Evolutionary conservation across 2,797 vertebrate species (phyloP), one percentile per base, ranked within the genome.

Genomic region (Discoglossus pictus): DNA sequence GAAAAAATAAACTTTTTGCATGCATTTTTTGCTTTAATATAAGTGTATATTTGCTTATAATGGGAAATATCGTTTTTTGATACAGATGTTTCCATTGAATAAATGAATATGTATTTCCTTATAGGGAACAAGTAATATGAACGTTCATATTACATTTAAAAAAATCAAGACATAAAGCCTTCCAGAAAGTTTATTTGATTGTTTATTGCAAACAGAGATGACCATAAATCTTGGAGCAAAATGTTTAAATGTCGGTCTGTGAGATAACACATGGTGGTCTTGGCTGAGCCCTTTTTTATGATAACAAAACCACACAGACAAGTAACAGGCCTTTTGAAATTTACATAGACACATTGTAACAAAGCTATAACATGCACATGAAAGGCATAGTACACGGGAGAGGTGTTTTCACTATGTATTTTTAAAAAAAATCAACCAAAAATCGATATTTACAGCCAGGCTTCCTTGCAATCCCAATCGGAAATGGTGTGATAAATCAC

Each of bases 221-320:
- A 84, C 74, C 86, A 89, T 90, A 90, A 90, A 91, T 91, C 89
- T 88, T 87, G 84, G 80, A 83, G 83, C 83, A 87, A 88, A 86
- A 87, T 82, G 87, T 88, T 87, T 87, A 87, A 88, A 87, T 82
- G 84, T 84, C 86, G 61, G 82, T 83, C 80, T 83, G 84, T 75
- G 80, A 90, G 87, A 90, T 91, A 89, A 90, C 85, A 84, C 87
- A 85, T 84, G 87, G 88, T 90, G 89, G 88, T 89, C 89, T 87
- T 88, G 86, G 87, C 86, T 85, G 79, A 82, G 69, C 84, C 86
- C 84, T 82, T 91, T 87, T 89, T 89, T 87, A 87, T 87, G 86
- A 88, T 85, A 88, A 77, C 73, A 77, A 87, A 86, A 84, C 85
- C 78, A 75, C 81, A 82, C 82, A 88, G 87, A 88, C 84, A 82